These are phyloP conservation scores for Cyphomyrmex costatus DNA, from an alignment of 1,140 invertebrate species.

Conservation along the genomic window DNA sequence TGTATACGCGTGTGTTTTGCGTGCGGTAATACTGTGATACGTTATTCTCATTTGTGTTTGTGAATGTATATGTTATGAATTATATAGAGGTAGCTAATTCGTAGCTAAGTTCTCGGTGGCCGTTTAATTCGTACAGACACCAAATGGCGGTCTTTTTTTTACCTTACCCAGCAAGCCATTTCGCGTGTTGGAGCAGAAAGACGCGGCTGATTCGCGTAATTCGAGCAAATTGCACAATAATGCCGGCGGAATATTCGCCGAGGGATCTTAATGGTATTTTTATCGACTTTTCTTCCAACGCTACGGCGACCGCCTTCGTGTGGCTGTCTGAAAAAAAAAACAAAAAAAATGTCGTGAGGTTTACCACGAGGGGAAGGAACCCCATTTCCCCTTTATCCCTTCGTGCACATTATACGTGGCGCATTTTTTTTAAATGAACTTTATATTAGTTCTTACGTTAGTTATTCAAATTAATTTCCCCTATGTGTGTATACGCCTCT, in stretches of 20 bases:
- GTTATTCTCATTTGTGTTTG: too few relatives aligned
- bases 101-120: slow-evolving; percentile 18
- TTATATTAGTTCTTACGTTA: slow-evolving; percentile 12
- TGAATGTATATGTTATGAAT: too few relatives aligned
- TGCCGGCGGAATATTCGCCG: slow-evolving; percentile 55
- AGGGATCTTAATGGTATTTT: slow-evolving; percentile 65
- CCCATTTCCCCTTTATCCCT: not conserved
- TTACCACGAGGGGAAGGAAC: too few relatives aligned
- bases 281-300: slow-evolving; percentile 51
- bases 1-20: too few relatives aligned
- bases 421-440: slow-evolving; percentile 6
- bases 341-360: slow-evolving; percentile 29
- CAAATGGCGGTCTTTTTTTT: slow-evolving; percentile 28
- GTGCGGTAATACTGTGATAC: too few relatives aligned
- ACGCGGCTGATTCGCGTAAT: slow-evolving; percentile 60
- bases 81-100: not conserved
- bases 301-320: slow-evolving; percentile 6
- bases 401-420: not conserved
- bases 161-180: slow-evolving; percentile 35
- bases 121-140: slow-evolving; percentile 43
- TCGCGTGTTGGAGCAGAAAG: slow-evolving; percentile 39
- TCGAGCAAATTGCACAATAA: slow-evolving; percentile 65
- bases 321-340: slow-evolving; percentile 24
- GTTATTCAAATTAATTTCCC: slow-evolving; percentile 49
- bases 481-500: slow-evolving; percentile 1